Base-by-base conservation (phyloP, 2,888 invertebrate genomes). In the Pocota personata region DNA sequence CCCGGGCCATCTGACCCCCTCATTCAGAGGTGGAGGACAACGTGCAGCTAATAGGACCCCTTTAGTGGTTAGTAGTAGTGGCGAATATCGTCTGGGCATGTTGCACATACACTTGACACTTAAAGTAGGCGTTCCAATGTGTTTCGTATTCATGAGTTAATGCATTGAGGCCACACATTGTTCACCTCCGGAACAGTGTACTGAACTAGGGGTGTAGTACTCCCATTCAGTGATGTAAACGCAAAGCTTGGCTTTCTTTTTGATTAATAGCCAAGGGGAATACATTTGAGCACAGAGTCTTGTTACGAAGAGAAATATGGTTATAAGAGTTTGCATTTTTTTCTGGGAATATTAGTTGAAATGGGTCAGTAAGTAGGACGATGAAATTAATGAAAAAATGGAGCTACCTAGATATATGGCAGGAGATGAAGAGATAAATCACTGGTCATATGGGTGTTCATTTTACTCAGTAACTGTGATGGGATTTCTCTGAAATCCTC, bases 231-330 rank as follows among this genome's bases (percentile, higher is more conserved):
- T 32, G 27, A 27, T 27, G 46, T 24, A 52, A 55, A 32, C 6
- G 19, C 32, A 30, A 57, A 71, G 52, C 62, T 48, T 40, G 60
- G 67, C 62, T 67, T 73, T 58, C 52, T 10, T 43, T n/a, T 84
- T 84, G 83, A 84, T 84, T 79, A 79, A 84, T 84, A 69, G 69
- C 24, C 55, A 55, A 48, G 37, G n/a, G 79, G 50, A 6, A 50
- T 78, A 46, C 66, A 60, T 35, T 35, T 58, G 52, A 55, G 35
- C 73, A 75, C 21, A 57, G 50, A 16, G 12, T 60, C 46, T 64
- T 69, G 69, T 77, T 32, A 37, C 24, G 24, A 40, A 72, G 58
- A 73, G 73, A 84, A 64, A 75, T 69, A 84, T 79, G 66, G 24
- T n/a, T 62, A 43, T 55, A 66, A 50, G 35, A 48, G 57, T 37